Base-by-base conservation (phyloP, 2,113 vertebrate genomes). In the Carettochelys insculpta region DNA sequence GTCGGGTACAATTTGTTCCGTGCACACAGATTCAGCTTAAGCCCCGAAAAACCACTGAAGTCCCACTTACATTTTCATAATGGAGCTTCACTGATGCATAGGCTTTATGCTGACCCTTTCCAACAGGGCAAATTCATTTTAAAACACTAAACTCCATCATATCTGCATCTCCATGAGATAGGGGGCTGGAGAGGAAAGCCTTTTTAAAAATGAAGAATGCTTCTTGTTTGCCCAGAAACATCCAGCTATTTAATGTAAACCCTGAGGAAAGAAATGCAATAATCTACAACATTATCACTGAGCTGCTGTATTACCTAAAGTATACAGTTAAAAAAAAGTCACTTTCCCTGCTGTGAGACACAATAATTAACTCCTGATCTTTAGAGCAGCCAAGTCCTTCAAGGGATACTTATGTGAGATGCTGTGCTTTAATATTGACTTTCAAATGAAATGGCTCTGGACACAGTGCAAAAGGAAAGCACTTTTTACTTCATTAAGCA, bases 341-440 rank as follows among this genome's bases (percentile, higher is more conserved):
- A 80, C 43, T 47, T 51, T 22, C 45, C 48, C 82, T 82, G 65
- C 14, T 78, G 12, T 3, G 3, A 88, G 84, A 94, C 85, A 96
- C 90, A 88, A 79, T 77, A 45, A 92, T 92, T 92, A 89, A 79
- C 88, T 94, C 47, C 65, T 88, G 81, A 83, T 86, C 93, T 56
- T 90, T 85, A 87, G 17, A 95, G 80, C 78, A 96, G 31, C 6
- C 77, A 89, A 82, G 58, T 90, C 48, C 79, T 96, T 93, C 58
- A 90, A 94, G 82, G 68, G 43, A 83, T 53, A 77, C 58, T 90
- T 96, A 85, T 78, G 92, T 90, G 92, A 90, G 90, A 93, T 93
- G 52, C 73, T 84, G 8, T 50, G n/a, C 76, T 38, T 31, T 81
- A 31, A 76, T 86, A 50, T 56, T 77, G 90, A 78, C 17, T 11